Conservation (phyloP, 2,888 invertebrate species). For the Leuctra nigra region DNA sequence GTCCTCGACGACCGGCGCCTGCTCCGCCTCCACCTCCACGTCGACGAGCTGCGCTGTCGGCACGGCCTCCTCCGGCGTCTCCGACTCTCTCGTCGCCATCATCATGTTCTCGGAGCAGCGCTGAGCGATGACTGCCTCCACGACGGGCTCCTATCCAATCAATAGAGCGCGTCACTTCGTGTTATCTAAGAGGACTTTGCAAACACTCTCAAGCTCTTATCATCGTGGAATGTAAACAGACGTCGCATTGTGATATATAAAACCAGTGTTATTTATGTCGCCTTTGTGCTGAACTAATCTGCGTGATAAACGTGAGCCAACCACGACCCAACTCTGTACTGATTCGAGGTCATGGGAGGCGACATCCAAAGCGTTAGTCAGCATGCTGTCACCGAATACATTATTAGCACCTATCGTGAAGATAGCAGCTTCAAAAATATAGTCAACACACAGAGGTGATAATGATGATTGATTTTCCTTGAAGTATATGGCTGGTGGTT, state of each 20-base stretch:
- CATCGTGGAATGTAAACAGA: neutral
- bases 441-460: too few species aligned
- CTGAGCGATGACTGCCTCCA: conserved; percentile 13
- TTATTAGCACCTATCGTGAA: too few species aligned
- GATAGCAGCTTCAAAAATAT: too few species aligned
- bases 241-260: neutral
- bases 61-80: neutral
- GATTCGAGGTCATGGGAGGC: too few species aligned
- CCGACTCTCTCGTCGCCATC: neutral
- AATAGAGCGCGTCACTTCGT: neutral
- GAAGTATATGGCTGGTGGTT: too few species aligned
- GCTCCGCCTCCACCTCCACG: neutral
- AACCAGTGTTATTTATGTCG: neutral
- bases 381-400: too few species aligned
- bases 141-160: conserved; percentile 7
- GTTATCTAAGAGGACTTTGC: conserved; percentile 7
- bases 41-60: neutral
- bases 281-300: neutral
- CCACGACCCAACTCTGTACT: too few species aligned
- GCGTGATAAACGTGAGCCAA: too few species aligned
- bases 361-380: too few species aligned
- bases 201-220: conserved; percentile 5
- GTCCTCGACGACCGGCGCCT: neutral
- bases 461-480: too few species aligned
- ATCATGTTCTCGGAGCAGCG: conserved; percentile 2